These are phyloP conservation scores for Yasuhikotakia modesta DNA, from an alignment of 2,797 vertebrate genomes.

Conservation along the genomic window DNA sequence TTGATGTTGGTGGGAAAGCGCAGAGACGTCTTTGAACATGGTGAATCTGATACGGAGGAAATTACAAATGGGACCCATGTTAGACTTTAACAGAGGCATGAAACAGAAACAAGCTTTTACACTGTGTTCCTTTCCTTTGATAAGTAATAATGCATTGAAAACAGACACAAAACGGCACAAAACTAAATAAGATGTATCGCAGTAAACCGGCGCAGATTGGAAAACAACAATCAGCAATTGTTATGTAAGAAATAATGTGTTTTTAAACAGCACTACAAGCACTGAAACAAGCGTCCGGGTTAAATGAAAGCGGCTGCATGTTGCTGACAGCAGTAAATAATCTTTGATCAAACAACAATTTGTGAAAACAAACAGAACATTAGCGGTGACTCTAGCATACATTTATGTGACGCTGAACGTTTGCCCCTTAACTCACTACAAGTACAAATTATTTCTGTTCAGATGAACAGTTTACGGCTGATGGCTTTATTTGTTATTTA, in stretches of 20 bases:
- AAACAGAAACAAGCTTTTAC: not conserved
- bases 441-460: not conserved
- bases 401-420: not conserved
- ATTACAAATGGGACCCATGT: not conserved
- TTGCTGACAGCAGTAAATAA: not conserved
- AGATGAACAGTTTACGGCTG: not conserved
- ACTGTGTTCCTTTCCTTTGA: not conserved
- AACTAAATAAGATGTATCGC: not conserved
- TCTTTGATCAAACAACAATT: not conserved
- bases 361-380: not conserved
- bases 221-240: not conserved
- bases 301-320: constrained; percentile 10
- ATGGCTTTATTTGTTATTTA: no score
- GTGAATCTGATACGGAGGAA: not conserved
- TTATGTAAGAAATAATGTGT: constrained; percentile 34
- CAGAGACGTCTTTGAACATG: not conserved
- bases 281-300: not conserved
- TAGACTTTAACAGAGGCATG: not conserved
- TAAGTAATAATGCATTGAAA: not conserved
- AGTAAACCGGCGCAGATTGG: not conserved
- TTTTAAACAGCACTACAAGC: not conserved
- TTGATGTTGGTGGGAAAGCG: not conserved
- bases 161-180: not conserved
- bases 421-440: not conserved
- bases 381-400: no score